Base-by-base conservation (phyloP, 2,888 invertebrate genomes). In the Empis livida region DNA sequence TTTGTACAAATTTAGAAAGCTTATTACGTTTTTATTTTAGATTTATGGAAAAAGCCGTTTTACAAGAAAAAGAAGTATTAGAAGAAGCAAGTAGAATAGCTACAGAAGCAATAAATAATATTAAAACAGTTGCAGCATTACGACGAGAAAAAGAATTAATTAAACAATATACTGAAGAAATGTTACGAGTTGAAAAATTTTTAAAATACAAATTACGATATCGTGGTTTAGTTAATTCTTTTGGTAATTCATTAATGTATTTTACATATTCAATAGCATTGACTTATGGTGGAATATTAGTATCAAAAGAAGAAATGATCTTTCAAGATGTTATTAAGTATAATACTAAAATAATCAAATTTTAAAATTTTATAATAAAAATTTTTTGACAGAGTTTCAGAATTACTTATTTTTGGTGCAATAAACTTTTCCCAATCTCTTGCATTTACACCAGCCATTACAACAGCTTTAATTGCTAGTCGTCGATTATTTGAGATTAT, bases 371-470 rank as follows among this genome's bases (percentile, higher is more conserved):
- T 20, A 5, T 20, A 3, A 20, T 20, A 5, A 20, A 5, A 3
- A 20, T 5, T 15, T 20, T 6, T 14, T 43, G 11, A 39, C 5
- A 82, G 82, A 59, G 84, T 85, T n/a, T 82, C 83, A 1, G 85
- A 86, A 60, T 81, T 83, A 1, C 64, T 86, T n/a, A 74, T 86
- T 15, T 83, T 84, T 59, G 85, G 85, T 2, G 79, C 84, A 1
- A 83, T 83, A 81, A 84, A 85, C 81, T 73, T 85, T 64, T 84
- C 84, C 0, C 84, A 85, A 58, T 82, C 84, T 1, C 67, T 85
- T 11, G 84, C 84, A 1, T 86, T 83, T 60, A 83, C 84, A 0
- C 85, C 86, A 0, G 84, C 84, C 59, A 84, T 84, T 61, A 80
- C 80, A 41, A 79, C 80, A 14, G 85, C 84, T 1, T 72, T 82